Evolutionary conservation across 2,113 vertebrate species (phyloP).

Genomic region (Gila orcuttii): DNA sequence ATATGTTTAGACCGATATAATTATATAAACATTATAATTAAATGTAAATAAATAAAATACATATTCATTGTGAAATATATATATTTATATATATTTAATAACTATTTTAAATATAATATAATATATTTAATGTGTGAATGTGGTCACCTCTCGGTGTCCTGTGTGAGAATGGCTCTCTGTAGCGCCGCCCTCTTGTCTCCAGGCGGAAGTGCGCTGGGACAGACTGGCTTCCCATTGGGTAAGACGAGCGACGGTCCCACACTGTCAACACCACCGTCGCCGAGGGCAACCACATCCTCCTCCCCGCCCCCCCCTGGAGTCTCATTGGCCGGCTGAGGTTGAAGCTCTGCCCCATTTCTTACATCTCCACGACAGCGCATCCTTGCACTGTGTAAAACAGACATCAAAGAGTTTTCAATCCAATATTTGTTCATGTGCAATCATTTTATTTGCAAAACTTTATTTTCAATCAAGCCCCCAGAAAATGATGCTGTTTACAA

Average conservation of each 20-base stretch:
- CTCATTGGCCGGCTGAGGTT: conserved; percentile 55
- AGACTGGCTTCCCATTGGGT: conserved; percentile 82
- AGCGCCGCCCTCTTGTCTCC: conserved; percentile 84
- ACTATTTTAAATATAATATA: too few relatives aligned
- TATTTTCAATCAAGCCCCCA: too few relatives aligned
- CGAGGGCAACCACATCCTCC: conserved; percentile 58
- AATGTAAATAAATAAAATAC: background rate
- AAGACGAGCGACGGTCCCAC: conserved; percentile 85
- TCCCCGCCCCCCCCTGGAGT: conserved; percentile 45
- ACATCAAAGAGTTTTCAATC: background rate
- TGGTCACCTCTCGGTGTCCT: conserved; percentile 84
- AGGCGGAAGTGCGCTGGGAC: conserved; percentile 81
- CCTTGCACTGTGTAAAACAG: conserved; percentile 73
- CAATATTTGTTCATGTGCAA: background rate
- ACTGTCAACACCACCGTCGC: conserved; percentile 83
- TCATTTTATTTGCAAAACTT: too few relatives aligned
- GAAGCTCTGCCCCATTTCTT: conserved; percentile 65
- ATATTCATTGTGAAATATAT: background rate
- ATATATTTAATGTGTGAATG: background rate
- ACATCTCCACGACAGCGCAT: conserved; percentile 84
- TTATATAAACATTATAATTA: background rate
- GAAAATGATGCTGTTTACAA: too few relatives aligned
- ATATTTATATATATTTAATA: too few relatives aligned
- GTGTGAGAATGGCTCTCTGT: conserved; percentile 86
- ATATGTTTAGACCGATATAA: background rate